These are phyloP conservation scores for Clarias fuscus DNA, from an alignment of 2,797 vertebrate species.

Conservation along the genomic window DNA sequence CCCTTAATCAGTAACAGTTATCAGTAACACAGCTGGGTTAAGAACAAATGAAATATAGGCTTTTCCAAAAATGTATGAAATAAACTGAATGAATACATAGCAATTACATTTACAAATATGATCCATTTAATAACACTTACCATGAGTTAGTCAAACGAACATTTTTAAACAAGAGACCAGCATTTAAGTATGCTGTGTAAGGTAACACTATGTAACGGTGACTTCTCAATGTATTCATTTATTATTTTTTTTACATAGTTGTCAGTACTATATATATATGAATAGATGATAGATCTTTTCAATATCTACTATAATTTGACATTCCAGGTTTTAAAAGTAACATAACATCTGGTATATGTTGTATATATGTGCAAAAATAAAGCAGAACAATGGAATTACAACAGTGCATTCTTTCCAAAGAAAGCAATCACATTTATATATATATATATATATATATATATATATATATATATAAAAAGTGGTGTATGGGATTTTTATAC, in stretches of 20 bases:
- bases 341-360: conserved; percentile 17
- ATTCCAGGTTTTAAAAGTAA: conserved; percentile 42
- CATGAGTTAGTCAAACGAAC: conserved; percentile 34
- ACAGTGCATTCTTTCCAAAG: conserved; percentile 28
- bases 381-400: conserved; percentile 27
- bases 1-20: neutral
- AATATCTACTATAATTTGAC: conserved; percentile 33
- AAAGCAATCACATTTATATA: conserved; percentile 33
- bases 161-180: conserved; percentile 36
- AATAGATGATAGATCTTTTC: conserved; percentile 27
- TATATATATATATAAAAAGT: neutral
- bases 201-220: conserved; percentile 39
- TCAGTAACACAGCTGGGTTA: neutral
- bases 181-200: conserved; percentile 36
- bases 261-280: conserved; percentile 39
- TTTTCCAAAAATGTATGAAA: neutral
- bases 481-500: conserved; percentile 8
- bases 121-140: conserved; percentile 36
- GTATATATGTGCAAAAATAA: conserved; percentile 8
- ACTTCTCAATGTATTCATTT: conserved; percentile 26
- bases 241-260: neutral
- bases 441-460: neutral
- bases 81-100: neutral
- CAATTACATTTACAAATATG: conserved; percentile 24
- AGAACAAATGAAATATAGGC: neutral